Evolutionary conservation across 2,113 vertebrate species (phyloP).

Genomic region (Pogona vitticeps): DNA sequence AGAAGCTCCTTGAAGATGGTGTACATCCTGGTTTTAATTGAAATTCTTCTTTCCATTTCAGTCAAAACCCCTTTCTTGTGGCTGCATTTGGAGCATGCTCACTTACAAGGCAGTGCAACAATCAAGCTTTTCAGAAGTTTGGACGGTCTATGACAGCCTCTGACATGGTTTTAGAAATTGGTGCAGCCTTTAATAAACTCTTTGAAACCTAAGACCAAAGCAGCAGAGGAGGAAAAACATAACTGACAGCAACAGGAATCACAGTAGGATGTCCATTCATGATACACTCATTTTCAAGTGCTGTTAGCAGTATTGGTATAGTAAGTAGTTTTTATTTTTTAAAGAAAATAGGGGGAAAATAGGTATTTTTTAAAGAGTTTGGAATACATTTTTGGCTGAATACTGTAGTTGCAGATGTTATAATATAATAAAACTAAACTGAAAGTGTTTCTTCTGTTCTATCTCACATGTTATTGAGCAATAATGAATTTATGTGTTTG

Average conservation of each 20-base stretch:
- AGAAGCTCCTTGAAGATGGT: background rate
- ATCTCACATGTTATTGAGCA: constrained; percentile 66
- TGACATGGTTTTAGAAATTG: constrained; percentile 94
- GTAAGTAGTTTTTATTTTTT: constrained; percentile 67
- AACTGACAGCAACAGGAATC: constrained; percentile 47
- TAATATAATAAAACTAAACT: constrained; percentile 69
- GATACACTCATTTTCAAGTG: constrained; percentile 57
- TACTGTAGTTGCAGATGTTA: constrained; percentile 61
- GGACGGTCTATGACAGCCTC: constrained; percentile 91
- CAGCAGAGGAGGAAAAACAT: constrained; percentile 20
- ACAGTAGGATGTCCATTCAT: constrained; percentile 47
- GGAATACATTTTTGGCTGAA: constrained; percentile 62
- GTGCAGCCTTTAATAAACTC: constrained; percentile 88
- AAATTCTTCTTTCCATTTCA: constrained; percentile 19
- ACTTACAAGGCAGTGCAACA: constrained; percentile 90
- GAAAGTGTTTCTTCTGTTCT: constrained; percentile 64
- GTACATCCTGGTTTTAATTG: background rate
- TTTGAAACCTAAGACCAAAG: constrained; percentile 86
- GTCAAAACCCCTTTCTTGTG: constrained; percentile 87
- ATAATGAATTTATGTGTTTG: constrained; percentile 48
- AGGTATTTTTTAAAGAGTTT: constrained; percentile 69
- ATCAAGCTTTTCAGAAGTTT: constrained; percentile 89
- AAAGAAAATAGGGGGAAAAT: constrained; percentile 55
- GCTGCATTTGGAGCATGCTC: constrained; percentile 91
- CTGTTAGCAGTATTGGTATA: constrained; percentile 62